Conservation (phyloP, 2,113 vertebrate species). For the Chinchilla lanigera region DNA sequence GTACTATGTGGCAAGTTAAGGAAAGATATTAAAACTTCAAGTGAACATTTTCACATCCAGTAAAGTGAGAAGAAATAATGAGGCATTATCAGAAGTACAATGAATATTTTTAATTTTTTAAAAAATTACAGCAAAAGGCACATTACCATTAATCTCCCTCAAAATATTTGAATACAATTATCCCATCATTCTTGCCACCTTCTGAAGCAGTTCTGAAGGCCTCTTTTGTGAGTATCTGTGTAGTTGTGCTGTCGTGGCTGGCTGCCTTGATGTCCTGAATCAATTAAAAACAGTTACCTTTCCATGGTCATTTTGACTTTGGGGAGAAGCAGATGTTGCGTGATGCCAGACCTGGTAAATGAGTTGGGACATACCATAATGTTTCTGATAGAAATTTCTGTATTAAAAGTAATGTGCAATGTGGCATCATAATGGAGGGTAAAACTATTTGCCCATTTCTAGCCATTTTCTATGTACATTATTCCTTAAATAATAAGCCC, state of each 20-base stretch:
- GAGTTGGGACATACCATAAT: not conserved
- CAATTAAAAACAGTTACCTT: not conserved
- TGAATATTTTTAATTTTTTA: not conserved
- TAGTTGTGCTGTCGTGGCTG: not conserved
- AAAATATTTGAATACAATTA: not conserved
- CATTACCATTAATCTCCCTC: not conserved
- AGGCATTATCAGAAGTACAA: not conserved
- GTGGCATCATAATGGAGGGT: not conserved
- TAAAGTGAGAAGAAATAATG: slow-evolving; percentile 23
- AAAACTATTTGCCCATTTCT: not conserved
- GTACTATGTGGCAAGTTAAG: not conserved
- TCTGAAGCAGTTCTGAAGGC: not conserved
- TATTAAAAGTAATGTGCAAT: not conserved
- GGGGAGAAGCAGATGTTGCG: not conserved
- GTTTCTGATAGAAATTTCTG: not conserved
- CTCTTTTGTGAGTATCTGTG: not conserved
- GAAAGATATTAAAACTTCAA: slow-evolving; percentile 8
- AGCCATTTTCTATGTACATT: not conserved
- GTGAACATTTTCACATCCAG: not conserved
- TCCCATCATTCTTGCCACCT: not conserved
- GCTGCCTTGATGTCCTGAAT: not conserved
- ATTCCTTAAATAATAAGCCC: not conserved
- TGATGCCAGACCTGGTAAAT: not conserved
- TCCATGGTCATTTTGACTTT: not conserved
- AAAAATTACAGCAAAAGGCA: not conserved